Evolutionary conservation across 2,888 invertebrate species (phyloP), one percentile per base, ranked within the genome.

Genomic region (Eupithecia insigniata): DNA sequence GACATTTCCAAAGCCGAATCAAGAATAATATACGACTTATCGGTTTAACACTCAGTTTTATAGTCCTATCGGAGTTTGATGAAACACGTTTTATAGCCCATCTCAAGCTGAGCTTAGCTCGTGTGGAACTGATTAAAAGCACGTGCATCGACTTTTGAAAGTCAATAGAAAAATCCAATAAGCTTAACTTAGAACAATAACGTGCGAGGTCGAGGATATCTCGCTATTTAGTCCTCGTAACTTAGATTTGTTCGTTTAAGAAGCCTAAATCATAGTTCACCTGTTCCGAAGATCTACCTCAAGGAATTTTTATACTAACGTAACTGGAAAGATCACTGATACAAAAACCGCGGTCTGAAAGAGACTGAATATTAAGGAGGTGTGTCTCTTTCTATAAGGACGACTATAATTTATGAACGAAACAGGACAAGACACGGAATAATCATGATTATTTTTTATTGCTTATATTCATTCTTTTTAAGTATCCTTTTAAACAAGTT

Each of bases 81-180:
- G 16, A 46, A 70, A 70, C 67, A 67, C 58, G 62, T 67, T 60
- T 70, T 67, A 64, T 64, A 22, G 62, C 46, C 62, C 36, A 28
- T 64, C 58, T 26, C n/a, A 22, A 51, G 30, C 22, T 43, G 65
- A 71, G 60, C 60, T 66, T 55, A 76, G 67, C 62, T 78, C 70
- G 69, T 61, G 70, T 75, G 73, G 74, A 72, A 72, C 51, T 70
- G 73, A 75, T 75, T 69, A 78, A 72, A 71, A 66, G 62, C 73
- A 74, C 71, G 69, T 72, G 71, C 39, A 64, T 78, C 64, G 70
- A 74, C 26, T 26, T 55, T 55, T 55, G 22, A 26, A 75, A 76
- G 66, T 61, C 74, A 76, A 73, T 73, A 72, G 60, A 68, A 51
- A 58, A 55, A 51, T 22, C 10, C 46, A 51, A 10, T 51, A 2